Conservation (phyloP, 1,140 invertebrate species). For the Brachionus koreanus region DNA sequence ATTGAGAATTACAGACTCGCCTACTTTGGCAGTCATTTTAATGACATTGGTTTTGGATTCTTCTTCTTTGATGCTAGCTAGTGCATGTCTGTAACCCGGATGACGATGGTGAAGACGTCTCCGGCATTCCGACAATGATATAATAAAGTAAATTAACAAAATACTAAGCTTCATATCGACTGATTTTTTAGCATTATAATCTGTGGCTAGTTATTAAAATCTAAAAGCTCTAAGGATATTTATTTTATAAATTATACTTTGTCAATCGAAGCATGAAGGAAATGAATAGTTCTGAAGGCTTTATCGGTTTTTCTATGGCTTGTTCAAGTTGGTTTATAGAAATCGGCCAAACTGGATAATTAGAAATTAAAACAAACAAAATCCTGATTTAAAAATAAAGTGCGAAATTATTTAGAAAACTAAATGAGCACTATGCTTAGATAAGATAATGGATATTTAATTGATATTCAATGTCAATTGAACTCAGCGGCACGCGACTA, state of each 20-base stretch:
- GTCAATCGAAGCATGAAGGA: constrained; percentile 28
- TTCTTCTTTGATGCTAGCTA: background rate
- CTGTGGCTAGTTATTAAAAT: background rate
- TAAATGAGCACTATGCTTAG: constrained; percentile 11
- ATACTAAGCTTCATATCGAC: background rate
- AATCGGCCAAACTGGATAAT: constrained; percentile 14
- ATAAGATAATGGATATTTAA: constrained; percentile 42
- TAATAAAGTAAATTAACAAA: background rate
- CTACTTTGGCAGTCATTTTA: constrained; percentile 35
- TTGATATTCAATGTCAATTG: constrained; percentile 40
- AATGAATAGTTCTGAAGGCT: background rate
- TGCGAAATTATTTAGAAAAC: constrained; percentile 6
- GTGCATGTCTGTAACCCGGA: background rate
- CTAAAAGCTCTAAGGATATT: constrained; percentile 27
- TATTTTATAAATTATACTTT: constrained; percentile 22
- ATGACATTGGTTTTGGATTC: background rate
- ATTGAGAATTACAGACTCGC: constrained; percentile 5
- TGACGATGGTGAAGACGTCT: background rate
- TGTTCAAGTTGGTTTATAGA: constrained; percentile 1
- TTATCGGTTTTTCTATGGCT: constrained; percentile 9
- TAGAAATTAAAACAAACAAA: constrained; percentile 13
- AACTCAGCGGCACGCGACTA: constrained; percentile 40
- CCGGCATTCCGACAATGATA: background rate
- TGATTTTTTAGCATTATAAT: constrained; percentile 4
- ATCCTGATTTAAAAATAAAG: constrained; percentile 34